Percentiles rank a stretch among this genome's conserved stretches.
Conservation (phyloP, 2,113 vertebrate genomes). For the Cochlearius cochlearius region DNA sequence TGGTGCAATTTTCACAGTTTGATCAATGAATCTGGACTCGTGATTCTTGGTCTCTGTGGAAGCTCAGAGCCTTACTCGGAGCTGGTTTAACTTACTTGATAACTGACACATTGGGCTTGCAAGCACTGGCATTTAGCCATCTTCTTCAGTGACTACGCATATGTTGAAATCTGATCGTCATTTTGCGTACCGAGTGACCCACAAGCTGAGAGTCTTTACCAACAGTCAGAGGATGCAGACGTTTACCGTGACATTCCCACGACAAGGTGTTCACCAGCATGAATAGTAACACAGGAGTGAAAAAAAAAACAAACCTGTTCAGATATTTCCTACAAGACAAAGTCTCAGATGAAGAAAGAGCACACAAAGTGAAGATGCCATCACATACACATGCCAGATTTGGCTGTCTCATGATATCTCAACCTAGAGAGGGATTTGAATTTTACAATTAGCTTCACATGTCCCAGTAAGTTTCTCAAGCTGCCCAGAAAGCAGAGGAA, state of each 20-base stretch:
- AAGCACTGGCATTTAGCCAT: not conserved
- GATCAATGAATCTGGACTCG: not conserved
- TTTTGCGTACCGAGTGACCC: not conserved
- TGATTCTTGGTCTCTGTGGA: not conserved
- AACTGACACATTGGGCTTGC: not conserved
- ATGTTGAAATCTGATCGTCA: not conserved
- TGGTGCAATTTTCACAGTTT: not conserved
- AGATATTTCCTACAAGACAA: not conserved
- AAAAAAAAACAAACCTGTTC: not conserved
- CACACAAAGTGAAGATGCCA: not conserved
- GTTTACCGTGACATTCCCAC: not conserved
- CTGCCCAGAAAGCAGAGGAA: not conserved
- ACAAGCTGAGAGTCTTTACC: not conserved
- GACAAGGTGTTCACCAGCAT: not conserved
- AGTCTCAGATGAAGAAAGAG: not conserved
- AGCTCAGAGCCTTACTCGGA: not conserved
- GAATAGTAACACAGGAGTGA: not conserved
- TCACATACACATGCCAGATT: not conserved
- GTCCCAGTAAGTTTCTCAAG: not conserved
- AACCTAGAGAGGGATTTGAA: not conserved
- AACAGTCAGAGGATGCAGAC: not conserved
- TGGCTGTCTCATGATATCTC: not conserved
- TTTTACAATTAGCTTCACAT: not conserved
- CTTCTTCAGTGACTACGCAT: accelerated
- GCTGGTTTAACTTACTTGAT: not conserved